Conservation (phyloP, 2,797 vertebrate species). For the Xenentodon cancila region DNA sequence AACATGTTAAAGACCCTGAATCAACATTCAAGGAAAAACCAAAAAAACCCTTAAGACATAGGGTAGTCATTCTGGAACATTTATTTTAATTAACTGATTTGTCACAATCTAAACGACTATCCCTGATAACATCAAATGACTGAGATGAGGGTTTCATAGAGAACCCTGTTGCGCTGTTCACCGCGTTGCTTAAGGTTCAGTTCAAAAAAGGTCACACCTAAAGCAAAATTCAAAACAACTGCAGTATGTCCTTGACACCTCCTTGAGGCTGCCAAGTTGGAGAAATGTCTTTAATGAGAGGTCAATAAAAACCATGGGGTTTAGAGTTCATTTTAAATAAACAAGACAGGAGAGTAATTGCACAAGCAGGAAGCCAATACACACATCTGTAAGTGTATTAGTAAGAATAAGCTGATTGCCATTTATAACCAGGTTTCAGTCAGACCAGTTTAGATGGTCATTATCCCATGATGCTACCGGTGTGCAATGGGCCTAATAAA, state of each 20-base stretch:
- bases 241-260: constrained; percentile 22
- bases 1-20: background rate
- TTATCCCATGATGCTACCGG: constrained; percentile 17
- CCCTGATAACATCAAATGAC: constrained; percentile 45
- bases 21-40: background rate
- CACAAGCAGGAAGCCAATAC: constrained; percentile 40
- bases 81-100: constrained; percentile 67
- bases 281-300: constrained; percentile 24
- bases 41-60: background rate
- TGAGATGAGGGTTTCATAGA: constrained; percentile 9
- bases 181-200: constrained; percentile 13
- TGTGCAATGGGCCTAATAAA: constrained; percentile 10
- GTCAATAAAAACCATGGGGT: constrained; percentile 38
- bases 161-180: background rate
- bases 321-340: constrained; percentile 50
- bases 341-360: constrained; percentile 38
- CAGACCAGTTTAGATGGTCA: constrained; percentile 20
- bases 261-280: constrained; percentile 35
- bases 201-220: too few relatives aligned
- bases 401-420: constrained; percentile 17
- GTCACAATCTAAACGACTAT: constrained; percentile 46
- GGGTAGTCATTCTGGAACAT: constrained; percentile 58
- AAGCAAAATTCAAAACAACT: constrained; percentile 32
- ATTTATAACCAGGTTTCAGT: constrained; percentile 30
- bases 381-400: constrained; percentile 23